A percentile compares a stretch with the other conserved stretches of the same genome.
Conservation (phyloP, 2,113 vertebrate genomes). For the Triplophysa siluroides region DNA sequence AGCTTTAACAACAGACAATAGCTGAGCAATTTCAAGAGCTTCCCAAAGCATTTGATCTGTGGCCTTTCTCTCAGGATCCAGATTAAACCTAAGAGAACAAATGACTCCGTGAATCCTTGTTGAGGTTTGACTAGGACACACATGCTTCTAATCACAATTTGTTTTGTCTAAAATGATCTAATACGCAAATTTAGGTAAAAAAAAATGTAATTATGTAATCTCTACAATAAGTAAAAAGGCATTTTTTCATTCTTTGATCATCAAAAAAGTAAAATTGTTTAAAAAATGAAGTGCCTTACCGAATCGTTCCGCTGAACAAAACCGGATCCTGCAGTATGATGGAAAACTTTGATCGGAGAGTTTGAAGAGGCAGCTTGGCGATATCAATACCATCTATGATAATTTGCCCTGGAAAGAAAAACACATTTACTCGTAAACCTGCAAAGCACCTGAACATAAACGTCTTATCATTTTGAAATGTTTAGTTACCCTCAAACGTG, state of each 20-base stretch:
- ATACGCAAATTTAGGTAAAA: too few species aligned
- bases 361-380: conserved; percentile 90
- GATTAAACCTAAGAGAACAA: conserved; percentile 84
- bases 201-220: too few species aligned
- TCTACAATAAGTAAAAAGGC: too few species aligned
- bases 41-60: conserved; percentile 95
- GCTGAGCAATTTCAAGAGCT: conserved; percentile 96
- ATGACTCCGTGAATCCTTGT: not conserved
- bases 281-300: conserved; percentile 69
- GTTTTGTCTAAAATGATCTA: too few species aligned
- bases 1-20: conserved; percentile 92
- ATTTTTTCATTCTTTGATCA: too few species aligned
- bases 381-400: conserved; percentile 97
- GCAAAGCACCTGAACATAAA: not conserved
- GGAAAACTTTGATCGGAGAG: conserved; percentile 89
- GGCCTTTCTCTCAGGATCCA: conserved; percentile 95
- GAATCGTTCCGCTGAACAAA: conserved; percentile 93
- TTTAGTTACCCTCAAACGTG: conserved; percentile 86
- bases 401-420: conserved; percentile 81
- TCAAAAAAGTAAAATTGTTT: too few species aligned
- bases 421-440: not conserved
- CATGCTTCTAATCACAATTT: too few species aligned
- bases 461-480: not conserved
- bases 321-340: conserved; percentile 98
- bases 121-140: not conserved